Conservation (phyloP, 2,888 invertebrate genomes). For the Leuctra nigra region DNA sequence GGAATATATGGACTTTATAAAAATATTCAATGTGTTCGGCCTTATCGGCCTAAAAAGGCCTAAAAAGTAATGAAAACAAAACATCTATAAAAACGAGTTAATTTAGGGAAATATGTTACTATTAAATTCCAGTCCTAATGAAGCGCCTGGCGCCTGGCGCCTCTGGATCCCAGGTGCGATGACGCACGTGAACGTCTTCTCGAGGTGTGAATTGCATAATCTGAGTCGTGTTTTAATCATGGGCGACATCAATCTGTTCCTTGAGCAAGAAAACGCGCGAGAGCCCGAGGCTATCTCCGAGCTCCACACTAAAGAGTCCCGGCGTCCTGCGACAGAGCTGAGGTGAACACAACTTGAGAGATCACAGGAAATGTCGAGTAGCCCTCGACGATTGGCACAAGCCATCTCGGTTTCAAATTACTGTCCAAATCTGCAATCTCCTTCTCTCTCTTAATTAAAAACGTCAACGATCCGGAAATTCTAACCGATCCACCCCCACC, state of each 20-base stretch:
- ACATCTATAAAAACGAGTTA: too few relatives aligned
- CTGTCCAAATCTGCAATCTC: constrained; percentile 21
- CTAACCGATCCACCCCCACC: constrained; percentile 6
- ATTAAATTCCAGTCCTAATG: too few relatives aligned
- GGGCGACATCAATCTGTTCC: background rate
- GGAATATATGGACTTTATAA: too few relatives aligned
- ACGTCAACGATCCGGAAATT: constrained; percentile 21
- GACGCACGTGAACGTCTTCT: too few relatives aligned
- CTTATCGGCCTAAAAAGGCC: too few relatives aligned
- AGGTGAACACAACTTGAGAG: constrained; percentile 7
- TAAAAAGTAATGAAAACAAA: too few relatives aligned
- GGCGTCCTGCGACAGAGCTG: background rate
- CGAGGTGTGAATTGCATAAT: too few relatives aligned
- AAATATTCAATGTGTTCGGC: too few relatives aligned
- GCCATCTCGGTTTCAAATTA: constrained; percentile 19
- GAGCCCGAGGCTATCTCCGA: background rate
- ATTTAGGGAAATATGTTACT: too few relatives aligned
- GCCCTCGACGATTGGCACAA: constrained; percentile 1
- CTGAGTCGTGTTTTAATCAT: background rate
- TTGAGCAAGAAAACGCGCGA: background rate
- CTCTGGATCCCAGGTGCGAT: too few relatives aligned
- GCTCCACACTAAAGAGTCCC: background rate
- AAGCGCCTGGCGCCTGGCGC: too few relatives aligned
- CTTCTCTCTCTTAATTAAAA: constrained; percentile 22
- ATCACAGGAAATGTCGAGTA: constrained; percentile 1